A percentile compares a stretch with the other conserved stretches of the same genome.
These are phyloP conservation scores for Actinopyga echinites DNA, from an alignment of 53 echinoderm and acorn worm genomes.

Conservation along the genomic window DNA sequence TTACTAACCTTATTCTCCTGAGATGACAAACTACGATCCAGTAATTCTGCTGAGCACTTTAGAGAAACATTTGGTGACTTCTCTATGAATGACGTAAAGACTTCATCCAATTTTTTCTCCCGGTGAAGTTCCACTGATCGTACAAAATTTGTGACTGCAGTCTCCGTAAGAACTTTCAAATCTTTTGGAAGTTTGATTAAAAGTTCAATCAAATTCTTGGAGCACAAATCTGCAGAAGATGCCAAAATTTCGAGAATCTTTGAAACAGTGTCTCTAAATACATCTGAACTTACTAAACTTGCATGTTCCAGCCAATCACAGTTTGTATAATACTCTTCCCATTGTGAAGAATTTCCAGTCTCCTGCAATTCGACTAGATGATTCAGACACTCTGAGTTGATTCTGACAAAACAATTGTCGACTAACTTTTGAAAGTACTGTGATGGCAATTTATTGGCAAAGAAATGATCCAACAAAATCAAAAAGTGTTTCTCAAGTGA, in stretches of 20 bases:
- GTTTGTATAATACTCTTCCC: background rate
- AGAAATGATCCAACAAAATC: conserved; percentile 3
- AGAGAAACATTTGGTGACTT: background rate
- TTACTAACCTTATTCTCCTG: conserved; percentile 19
- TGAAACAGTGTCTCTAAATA: background rate
- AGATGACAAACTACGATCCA: conserved; percentile 7
- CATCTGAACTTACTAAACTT: background rate
- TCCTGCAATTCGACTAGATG: background rate
- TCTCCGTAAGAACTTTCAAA: background rate
- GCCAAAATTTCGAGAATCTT: conserved; percentile 10
- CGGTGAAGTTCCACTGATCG: background rate
- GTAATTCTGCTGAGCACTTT: background rate
- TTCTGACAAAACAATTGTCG: background rate
- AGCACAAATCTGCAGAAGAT: background rate
- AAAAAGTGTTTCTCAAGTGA: conserved; percentile 27
- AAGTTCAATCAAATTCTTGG: background rate
- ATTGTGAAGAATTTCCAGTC: background rate
- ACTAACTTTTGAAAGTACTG: background rate
- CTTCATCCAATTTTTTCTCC: background rate
- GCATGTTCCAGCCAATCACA: conserved; percentile 20
- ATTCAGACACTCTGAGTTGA: background rate
- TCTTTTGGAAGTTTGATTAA: background rate
- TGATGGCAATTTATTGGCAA: background rate
- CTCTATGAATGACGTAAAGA: background rate
- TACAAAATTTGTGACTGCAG: background rate